Conservation (phyloP, 2,888 invertebrate species). For the Rhodophaea formosa region DNA sequence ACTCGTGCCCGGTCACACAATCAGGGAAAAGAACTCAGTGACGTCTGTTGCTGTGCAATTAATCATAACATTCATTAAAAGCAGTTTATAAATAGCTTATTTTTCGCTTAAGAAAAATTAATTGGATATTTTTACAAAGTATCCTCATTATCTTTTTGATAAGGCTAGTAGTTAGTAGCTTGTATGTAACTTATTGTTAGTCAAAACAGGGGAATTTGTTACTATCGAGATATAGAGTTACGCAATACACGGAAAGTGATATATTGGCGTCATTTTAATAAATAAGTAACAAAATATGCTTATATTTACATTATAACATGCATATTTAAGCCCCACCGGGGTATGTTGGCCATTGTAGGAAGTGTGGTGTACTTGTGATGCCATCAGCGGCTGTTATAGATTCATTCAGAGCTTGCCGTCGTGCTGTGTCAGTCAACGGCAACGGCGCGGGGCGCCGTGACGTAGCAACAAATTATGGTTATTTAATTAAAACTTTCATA, state of each 20-base stretch:
- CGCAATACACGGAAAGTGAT: background rate
- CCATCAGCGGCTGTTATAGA: too few species aligned
- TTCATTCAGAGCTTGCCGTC: too few species aligned
- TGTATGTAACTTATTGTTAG: slow-evolving; percentile 16
- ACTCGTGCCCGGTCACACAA: background rate
- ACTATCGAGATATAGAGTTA: slow-evolving; percentile 9
- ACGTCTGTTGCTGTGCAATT: slow-evolving; percentile 10
- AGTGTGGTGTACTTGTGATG: too few species aligned
- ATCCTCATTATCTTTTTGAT: slow-evolving; percentile 22
- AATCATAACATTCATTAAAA: slow-evolving; percentile 21
- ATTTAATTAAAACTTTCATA: too few species aligned
- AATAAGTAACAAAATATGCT: too few species aligned
- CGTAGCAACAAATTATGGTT: too few species aligned
- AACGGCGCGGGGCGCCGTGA: too few species aligned
- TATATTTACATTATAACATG: too few species aligned
- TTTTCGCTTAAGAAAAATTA: slow-evolving; percentile 11
- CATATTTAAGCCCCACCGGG: too few species aligned
- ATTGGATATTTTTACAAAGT: slow-evolving; percentile 18
- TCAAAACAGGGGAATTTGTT: slow-evolving; percentile 21
- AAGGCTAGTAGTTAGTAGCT: slow-evolving; percentile 18
- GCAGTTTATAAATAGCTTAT: slow-evolving; percentile 14
- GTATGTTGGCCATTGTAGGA: too few species aligned
- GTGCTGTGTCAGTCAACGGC: too few species aligned
- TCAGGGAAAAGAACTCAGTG: background rate
- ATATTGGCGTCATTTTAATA: background rate